phyloP scores from a whole-genome alignment of 2,888 invertebrate genomes.

The Epirrhoe tristata region DNA sequence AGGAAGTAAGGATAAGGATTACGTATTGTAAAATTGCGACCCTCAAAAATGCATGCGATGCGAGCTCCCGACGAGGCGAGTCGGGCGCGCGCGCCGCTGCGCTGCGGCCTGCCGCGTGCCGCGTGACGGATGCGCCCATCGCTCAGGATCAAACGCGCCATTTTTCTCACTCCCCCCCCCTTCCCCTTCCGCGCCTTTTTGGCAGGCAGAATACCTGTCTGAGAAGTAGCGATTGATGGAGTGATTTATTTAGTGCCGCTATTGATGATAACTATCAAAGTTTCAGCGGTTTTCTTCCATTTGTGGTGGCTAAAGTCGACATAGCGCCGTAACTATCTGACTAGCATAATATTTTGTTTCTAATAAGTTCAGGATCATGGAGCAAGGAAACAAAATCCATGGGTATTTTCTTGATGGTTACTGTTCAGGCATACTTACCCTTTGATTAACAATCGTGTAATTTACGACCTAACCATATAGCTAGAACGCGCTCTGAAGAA shows the following conservation, averaged over 20 bases:
- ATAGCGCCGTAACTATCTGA: background rate
- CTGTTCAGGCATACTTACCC: too few relatives aligned
- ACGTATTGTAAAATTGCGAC: background rate
- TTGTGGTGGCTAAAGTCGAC: background rate
- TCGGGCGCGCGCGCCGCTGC: constrained; percentile 12
- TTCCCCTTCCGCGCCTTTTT: background rate
- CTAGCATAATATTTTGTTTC: background rate
- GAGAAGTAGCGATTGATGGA: constrained; percentile 8
- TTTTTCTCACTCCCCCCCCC: constrained; percentile 15
- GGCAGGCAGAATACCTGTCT: constrained; percentile 5
- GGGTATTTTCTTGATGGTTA: too few relatives aligned
- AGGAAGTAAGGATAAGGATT: too few relatives aligned
- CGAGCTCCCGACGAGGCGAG: background rate
- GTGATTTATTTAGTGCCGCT: constrained; percentile 17
- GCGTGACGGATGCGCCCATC: constrained; percentile 45
- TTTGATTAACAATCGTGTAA: too few relatives aligned
- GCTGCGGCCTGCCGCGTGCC: constrained; percentile 29
- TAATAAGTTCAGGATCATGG: too few relatives aligned
- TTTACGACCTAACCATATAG: too few relatives aligned
- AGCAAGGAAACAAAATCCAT: too few relatives aligned
- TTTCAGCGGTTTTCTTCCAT: background rate
- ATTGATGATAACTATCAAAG: constrained; percentile 15
- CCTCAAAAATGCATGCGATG: background rate
- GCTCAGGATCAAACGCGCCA: constrained; percentile 42
- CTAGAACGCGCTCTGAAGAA: too few relatives aligned